Evolutionary conservation across 2,113 vertebrate species (phyloP).

Genomic region (Aptenodytes forsteri): DNA sequence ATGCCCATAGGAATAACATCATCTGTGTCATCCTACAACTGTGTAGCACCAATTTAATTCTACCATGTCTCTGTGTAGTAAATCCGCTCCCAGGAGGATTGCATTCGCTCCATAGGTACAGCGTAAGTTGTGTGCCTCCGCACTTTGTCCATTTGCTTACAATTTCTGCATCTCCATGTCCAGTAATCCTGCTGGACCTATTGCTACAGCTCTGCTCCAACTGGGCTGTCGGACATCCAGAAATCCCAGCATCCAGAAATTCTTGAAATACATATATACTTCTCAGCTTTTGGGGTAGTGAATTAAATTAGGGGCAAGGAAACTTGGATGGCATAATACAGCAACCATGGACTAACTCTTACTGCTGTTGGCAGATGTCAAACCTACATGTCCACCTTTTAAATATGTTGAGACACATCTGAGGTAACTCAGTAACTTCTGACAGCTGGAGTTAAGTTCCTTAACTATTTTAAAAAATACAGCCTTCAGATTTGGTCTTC

Average conservation of each 20-base stretch:
- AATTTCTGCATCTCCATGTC: background rate
- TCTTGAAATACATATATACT: background rate
- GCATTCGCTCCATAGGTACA: background rate
- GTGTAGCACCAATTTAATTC: background rate
- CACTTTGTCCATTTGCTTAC: background rate
- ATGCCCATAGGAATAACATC: background rate
- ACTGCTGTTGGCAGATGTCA: background rate
- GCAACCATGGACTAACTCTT: background rate
- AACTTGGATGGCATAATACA: background rate
- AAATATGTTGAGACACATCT: background rate
- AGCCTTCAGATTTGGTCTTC: background rate
- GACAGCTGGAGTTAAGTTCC: background rate
- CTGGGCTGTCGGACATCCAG: background rate
- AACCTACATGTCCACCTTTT: background rate
- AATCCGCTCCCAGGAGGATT: background rate
- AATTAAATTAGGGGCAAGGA: background rate
- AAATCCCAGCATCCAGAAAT: background rate
- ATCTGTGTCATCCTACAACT: background rate
- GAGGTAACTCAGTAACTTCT: background rate
- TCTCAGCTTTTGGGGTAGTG: background rate
- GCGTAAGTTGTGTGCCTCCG: accelerated
- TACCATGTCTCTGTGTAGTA: background rate
- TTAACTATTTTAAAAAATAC: background rate
- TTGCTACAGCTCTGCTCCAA: background rate
- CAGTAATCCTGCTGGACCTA: background rate